Base-by-base conservation (phyloP, 1,140 invertebrate species). In the Andricus grossulariae region DNA sequence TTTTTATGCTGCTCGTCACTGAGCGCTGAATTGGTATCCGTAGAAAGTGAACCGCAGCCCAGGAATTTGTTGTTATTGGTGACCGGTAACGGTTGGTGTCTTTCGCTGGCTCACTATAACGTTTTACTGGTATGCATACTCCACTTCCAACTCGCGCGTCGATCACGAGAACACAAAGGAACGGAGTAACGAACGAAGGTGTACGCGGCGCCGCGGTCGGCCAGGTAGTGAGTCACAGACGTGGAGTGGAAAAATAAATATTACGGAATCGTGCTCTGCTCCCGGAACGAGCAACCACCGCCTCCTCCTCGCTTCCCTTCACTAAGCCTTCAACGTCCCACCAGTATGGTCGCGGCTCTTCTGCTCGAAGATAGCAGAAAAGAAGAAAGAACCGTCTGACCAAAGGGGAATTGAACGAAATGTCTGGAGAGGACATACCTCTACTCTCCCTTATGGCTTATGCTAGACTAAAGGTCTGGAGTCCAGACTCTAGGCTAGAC, bases 211-310 rank as follows among this genome's bases (percentile, higher is more conserved):
- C 76, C 78, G 66, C 78, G 74, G 78, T 78, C 78, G 76, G 83
- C 78, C 85, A 87, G 83, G 82, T 84, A 87, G 80, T 88, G 85
- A 86, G 77, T 87, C 86, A 86, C 85, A 74, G 11, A 18, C 50
- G 73, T 50, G 73, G 60, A 85, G 80, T 82, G 80, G 80, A 79
- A 88, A 88, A 88, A 88, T 88, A 88, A 88, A 87, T 87, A 87
- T 88, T 87, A 86, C 86, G 82, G 85, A 88, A 87, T 87, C 81
- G 78, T 71, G 75, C 72, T 71, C 76, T 77, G 74, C 77, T 84
- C 73, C 81, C 72, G 82, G 71, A 75, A 73, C 84, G 74, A 60
- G 71, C 80, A 72, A 75, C 76, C 45, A 74, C 74, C 52, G 19
- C 55, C 55, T 55, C 52, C 57, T 74, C 77, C 80, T 78, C 80